Base-by-base conservation (phyloP, 1,140 invertebrate genomes). In the Myzus persicae region DNA sequence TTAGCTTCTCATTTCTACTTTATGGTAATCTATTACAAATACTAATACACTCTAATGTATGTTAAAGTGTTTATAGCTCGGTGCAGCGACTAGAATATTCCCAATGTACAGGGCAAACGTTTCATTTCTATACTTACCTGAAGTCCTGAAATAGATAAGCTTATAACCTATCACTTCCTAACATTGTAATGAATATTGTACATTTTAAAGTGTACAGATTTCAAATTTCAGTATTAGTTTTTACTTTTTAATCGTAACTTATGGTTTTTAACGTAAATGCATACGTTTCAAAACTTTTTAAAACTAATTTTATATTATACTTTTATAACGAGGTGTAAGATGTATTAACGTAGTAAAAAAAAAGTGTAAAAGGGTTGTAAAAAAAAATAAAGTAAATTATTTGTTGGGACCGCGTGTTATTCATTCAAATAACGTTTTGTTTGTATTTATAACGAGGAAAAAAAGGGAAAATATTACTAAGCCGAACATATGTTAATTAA, bases 361-460 rank as follows among this genome's bases (percentile, higher is more conserved):
- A 85, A 85, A 46, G 42, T 44, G 84, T 85, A 5, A n/a, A 85
- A 85, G 26, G 84, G 84, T 44, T 44, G 11, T 31, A 85, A 85
- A 85, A 85, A 84, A 67, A 76, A 76, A 76, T 76, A 36, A 44
- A 7, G 31, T 44, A 18, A 85, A 85, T 85, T 85, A 42, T 85
- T 85, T 44, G 84, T 85, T 44, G 44, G 46, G 87, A 36, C 46
- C 31, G n/a, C 31, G n/a, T 88, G 87, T 88, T 88, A 51, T 88
- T 88, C 46, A 88, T 88, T 88, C 87, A 88, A 88, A 88, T 9
- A 88, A 88, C n/a, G 44, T 88, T 88, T 88, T 88, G 87, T 88
- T 88, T 88, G 46, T 88, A 36, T 88, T 88, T 88, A 36, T 31
- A n/a, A n/a, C 20, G 14, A 46, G 31, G 7, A 88, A 88, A 88